Evolutionary conservation across 2,113 vertebrate species (phyloP), one percentile per base, ranked within the genome.

Genomic region (Anhinga anhinga): DNA sequence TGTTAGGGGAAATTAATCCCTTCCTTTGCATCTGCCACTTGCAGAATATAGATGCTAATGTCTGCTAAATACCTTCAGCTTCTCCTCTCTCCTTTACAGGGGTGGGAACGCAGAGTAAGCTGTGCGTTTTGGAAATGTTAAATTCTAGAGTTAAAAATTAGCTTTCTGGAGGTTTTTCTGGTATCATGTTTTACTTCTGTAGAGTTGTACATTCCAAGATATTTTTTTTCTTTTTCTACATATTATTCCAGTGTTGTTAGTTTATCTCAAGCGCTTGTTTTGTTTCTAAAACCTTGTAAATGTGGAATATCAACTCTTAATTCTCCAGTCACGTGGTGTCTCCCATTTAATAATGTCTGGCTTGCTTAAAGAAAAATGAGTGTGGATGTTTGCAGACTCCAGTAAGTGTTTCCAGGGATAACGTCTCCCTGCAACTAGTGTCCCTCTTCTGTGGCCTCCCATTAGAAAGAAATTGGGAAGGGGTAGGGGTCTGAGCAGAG

Each of bases 251-350:
- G 1, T 36, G 45, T 19, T 10, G 9, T 59, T 44, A 44, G 58
- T 56, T 77, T 59, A 26, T 17, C 58, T 53, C 32, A 38, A 49
- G 15, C 16, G 72, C 49, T 59, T 62, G 6, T 22, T 89, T 78
- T 62, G 7, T 55, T 93, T 71, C 34, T 38, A 9, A 71, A 73
- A 40, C 5, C 20, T n/a, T 26, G 25, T 34, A 23, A 44, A 15
- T 1, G 0, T 44, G 50, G 14, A 69, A 42, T 45, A 69, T 27
- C 49, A 29, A 27, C 30, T 36, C 45, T 72, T 81, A 61, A 67
- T 29, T 34, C 14, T 15, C 32, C 40, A 49, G 2, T 50, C 23
- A 4, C 1, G 4, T n/a, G 36, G 2, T 1, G 2, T 55, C 52
- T 74, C 20, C 19, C 4, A 3, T 45, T 83, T 61, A 69, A 38